These are phyloP conservation scores for Acarapis woodi DNA, from an alignment of 1,140 invertebrate genomes.

Conservation along the genomic window DNA sequence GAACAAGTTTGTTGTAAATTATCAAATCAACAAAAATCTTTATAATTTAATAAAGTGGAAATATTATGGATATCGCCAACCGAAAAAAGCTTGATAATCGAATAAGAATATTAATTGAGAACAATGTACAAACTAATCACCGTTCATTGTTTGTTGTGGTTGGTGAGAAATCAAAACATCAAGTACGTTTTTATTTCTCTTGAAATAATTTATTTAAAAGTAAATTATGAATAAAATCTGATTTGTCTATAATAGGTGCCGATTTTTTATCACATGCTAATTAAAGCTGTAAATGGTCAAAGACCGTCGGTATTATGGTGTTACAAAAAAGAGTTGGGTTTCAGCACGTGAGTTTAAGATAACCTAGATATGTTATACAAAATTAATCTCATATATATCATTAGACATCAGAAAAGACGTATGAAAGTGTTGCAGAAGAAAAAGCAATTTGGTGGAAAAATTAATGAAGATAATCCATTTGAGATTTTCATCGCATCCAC, in stretches of 20 bases:
- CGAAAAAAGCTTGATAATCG: conserved; percentile 77
- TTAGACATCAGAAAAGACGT: conserved; percentile 66
- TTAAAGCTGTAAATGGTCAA: conserved; percentile 68
- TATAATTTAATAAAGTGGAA: no score
- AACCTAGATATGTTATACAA: no score
- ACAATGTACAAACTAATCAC: conserved; percentile 63
- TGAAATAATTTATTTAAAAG: no score
- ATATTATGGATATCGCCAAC: no score
- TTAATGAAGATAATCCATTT: conserved; percentile 87
- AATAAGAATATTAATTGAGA: conserved; percentile 79
- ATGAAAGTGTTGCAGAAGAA: conserved; percentile 62
- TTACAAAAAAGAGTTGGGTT: conserved; percentile 85
- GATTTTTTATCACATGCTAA: conserved; percentile 84
- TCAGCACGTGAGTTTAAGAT: conserved; percentile 39
- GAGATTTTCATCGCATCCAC: conserved; percentile 86
- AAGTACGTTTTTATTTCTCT: conserved; percentile 29
- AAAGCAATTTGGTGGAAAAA: conserved; percentile 52
- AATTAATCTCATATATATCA: conserved; percentile 13
- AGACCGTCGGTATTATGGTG: conserved; percentile 83
- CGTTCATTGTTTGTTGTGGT: conserved; percentile 74
- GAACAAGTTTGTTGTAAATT: no score
- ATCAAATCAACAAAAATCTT: no score
- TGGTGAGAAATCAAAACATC: conserved; percentile 81
- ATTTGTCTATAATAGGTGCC: no score
- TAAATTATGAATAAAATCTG: no score